Percentiles rank a stretch among this genome's conserved stretches.
These are phyloP conservation scores for Xylocopa sonorina DNA, from an alignment of 1,140 invertebrate genomes.

Conservation along the genomic window DNA sequence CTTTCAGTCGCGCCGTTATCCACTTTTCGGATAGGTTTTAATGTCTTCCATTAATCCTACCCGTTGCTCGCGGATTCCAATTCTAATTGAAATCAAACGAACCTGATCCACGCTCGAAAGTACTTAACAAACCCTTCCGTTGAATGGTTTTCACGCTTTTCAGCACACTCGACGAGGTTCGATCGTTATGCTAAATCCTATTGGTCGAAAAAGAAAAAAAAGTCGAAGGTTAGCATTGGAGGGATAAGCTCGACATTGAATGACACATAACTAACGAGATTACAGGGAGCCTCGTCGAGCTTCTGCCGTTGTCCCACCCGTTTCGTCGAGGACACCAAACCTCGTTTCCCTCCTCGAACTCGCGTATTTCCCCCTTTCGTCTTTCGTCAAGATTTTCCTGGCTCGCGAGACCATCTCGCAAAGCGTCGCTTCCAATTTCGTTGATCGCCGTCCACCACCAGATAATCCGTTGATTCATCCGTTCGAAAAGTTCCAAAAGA, in stretches of 20 bases:
- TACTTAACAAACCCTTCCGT: background rate
- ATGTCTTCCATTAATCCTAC: background rate
- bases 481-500: no score
- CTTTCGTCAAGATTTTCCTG: background rate
- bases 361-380: background rate
- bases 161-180: background rate
- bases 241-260: constrained; percentile 38
- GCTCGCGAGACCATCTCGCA: background rate
- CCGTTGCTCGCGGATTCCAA: background rate
- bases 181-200: constrained; percentile 33
- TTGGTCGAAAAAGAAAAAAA: background rate
- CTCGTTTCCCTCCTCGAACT: background rate
- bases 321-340: background rate
- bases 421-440: no score
- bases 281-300: constrained; percentile 21
- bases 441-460: no score
- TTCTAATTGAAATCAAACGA: background rate
- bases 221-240: constrained; percentile 18
- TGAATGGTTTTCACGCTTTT: background rate
- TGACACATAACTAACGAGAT: constrained; percentile 35
- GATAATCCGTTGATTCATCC: no score
- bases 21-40: background rate
- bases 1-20: background rate
- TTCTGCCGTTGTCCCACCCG: constrained; percentile 19
- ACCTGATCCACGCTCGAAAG: background rate